Conservation (phyloP, 2,797 vertebrate species). For the Acestrorhynchus altus region DNA sequence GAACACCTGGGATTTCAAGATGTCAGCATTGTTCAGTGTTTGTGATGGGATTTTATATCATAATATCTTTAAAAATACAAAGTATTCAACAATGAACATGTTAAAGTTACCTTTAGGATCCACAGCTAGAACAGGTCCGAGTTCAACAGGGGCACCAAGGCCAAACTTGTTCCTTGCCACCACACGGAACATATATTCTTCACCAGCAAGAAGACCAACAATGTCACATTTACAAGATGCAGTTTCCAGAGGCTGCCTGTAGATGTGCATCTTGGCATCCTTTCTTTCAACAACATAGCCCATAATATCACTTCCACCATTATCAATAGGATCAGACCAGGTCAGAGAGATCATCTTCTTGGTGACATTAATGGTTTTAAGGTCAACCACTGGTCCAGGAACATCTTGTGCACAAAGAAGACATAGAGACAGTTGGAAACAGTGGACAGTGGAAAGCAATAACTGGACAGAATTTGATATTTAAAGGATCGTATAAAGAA, state of each 20-base stretch:
- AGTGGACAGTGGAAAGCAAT: no score
- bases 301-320: slow-evolving; percentile 94
- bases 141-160: slow-evolving; percentile 87
- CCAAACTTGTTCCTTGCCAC: slow-evolving; percentile 96
- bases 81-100: not conserved
- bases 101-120: slow-evolving; percentile 88
- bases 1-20: slow-evolving; percentile 80
- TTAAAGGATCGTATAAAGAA: not conserved
- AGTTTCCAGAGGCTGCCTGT: slow-evolving; percentile 92
- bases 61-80: not conserved
- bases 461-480: not conserved
- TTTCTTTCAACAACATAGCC: slow-evolving; percentile 94
- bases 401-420: slow-evolving; percentile 81
- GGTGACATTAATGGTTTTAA: slow-evolving; percentile 91
- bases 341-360: slow-evolving; percentile 95
- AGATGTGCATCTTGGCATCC: slow-evolving; percentile 96
- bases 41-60: not conserved
- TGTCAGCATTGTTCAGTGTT: not conserved
- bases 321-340: slow-evolving; percentile 95
- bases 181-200: slow-evolving; percentile 96
- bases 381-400: slow-evolving; percentile 93
- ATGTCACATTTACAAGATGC: slow-evolving; percentile 95
- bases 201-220: slow-evolving; percentile 88
- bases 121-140: slow-evolving; percentile 93
- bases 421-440: slow-evolving; percentile 14